Conservation (phyloP, 37 sponge, comb jelly and placozoan species). For the Beroe forskalii region DNA sequence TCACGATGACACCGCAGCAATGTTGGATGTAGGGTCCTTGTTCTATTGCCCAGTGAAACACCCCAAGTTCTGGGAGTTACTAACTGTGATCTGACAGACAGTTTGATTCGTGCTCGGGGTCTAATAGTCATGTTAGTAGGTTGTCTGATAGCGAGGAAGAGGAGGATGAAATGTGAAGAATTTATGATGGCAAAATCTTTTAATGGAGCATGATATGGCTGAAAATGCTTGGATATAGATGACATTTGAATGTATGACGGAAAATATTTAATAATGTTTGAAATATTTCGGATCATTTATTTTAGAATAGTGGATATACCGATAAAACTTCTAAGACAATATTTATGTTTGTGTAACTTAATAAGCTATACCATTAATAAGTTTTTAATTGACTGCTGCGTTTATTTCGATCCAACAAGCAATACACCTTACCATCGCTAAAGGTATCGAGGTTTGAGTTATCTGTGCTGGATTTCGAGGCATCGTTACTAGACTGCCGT, state of each 20-base stretch:
- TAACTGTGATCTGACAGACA: not conserved
- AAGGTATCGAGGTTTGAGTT: not conserved
- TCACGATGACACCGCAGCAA: slow-evolving; percentile 19
- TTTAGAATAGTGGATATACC: too few relatives aligned
- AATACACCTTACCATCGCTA: slow-evolving; percentile 55
- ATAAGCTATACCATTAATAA: too few relatives aligned
- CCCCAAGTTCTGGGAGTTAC: not conserved
- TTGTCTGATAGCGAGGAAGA: slow-evolving; percentile 25
- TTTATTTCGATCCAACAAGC: too few relatives aligned
- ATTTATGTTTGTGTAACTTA: too few relatives aligned
- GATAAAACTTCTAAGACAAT: too few relatives aligned
- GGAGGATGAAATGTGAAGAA: not conserved
- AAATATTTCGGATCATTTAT: too few relatives aligned
- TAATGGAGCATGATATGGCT: too few relatives aligned
- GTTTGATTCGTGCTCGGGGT: slow-evolving; percentile 30
- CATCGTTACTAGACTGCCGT: not conserved
- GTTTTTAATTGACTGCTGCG: too few relatives aligned
- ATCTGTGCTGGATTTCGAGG: not conserved
- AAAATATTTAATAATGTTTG: too few relatives aligned
- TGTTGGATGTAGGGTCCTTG: not conserved
- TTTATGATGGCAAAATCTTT: too few relatives aligned
- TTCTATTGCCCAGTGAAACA: not conserved
- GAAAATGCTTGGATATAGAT: too few relatives aligned
- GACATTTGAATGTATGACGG: too few relatives aligned
- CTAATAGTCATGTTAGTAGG: slow-evolving; percentile 23